Conservation (phyloP, 2,888 invertebrate species). For the Lissonota sp. region DNA sequence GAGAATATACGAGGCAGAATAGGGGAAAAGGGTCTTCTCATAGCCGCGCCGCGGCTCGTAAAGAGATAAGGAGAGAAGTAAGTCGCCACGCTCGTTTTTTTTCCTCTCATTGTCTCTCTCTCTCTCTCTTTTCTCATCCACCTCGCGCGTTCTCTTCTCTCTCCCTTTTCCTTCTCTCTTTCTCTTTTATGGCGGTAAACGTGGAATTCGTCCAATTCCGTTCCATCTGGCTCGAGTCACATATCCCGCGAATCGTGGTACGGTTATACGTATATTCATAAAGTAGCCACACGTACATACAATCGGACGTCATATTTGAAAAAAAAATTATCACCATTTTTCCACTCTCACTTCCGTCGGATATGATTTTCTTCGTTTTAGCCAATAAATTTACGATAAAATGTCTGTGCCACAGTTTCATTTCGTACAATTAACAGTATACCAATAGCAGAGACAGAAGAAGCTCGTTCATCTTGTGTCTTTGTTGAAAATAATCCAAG, state of each 20-base stretch:
- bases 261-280: conserved; percentile 25
- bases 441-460: too few relatives aligned
- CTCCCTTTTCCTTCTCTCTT: conserved; percentile 41
- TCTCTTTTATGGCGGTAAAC: conserved; percentile 61
- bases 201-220: conserved; percentile 68
- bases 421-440: too few relatives aligned
- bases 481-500: too few relatives aligned
- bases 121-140: conserved; percentile 37
- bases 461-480: too few relatives aligned
- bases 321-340: conserved; percentile 63
- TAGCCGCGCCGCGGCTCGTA: conserved; percentile 59
- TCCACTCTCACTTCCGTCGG: conserved; percentile 47
- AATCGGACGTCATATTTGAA: conserved; percentile 27
- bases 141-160: conserved; percentile 15
- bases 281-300: conserved; percentile 22
- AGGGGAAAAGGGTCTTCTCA: conserved; percentile 58
- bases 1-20: conserved; percentile 48
- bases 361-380: background rate
- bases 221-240: conserved; percentile 67
- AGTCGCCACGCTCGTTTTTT: conserved; percentile 53
- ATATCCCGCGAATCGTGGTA: conserved; percentile 55
- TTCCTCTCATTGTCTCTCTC: conserved; percentile 30
- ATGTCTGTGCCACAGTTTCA: background rate
- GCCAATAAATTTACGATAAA: background rate
- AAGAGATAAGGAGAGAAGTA: conserved; percentile 63